Base-by-base conservation (phyloP, 2,797 vertebrate genomes). In the Gobio occitaniae region DNA sequence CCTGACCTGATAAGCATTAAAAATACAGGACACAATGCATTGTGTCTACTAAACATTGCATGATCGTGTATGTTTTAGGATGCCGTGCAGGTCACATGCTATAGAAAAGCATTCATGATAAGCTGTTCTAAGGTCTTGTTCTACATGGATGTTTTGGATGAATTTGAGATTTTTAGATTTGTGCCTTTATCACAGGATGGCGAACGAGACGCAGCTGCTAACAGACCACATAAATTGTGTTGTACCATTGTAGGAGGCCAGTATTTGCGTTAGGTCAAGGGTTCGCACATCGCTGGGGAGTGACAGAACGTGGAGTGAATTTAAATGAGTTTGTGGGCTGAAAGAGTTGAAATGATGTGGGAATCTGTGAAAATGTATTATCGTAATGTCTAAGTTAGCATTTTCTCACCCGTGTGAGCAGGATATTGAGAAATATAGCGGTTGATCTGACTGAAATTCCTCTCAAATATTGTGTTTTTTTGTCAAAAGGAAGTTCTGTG, bases 311-410 rank as follows among this genome's bases (percentile, higher is more conserved):
- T 72, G 56, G 47, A 59, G 54, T 79, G 84, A 80, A 85, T 85
- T 85, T 85, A 48, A 80, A 85, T 65, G 32, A 85, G 76, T 63
- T 79, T 85, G 77, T 85, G 77, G 77, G 83, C 69, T 72, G 83
- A 65, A 61, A 68, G 83, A 80, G 83, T 63, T 84, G 52, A 71
- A 72, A 61, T 70, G 32, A 63, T 84, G 83, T 85, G 56, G 54
- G 44, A 72, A 36, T 65, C 83, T 61, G 66, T 56, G 38, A 77
- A 77, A 84, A 41, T 15, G 12, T 19, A 63, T 63, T 63, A 21
- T 71, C 0, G 2, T 19, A 71, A 47, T 56, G 65, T 80, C 17
- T 78, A 48, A 50, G 17, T 59, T 69, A 52, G 25, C 32, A 19
- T n/a, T 54, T 44, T 69, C n/a, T 78, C 25, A 36, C 32, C 38